Conservation (phyloP, 2,113 vertebrate genomes). For the Oceanites oceanicus region DNA sequence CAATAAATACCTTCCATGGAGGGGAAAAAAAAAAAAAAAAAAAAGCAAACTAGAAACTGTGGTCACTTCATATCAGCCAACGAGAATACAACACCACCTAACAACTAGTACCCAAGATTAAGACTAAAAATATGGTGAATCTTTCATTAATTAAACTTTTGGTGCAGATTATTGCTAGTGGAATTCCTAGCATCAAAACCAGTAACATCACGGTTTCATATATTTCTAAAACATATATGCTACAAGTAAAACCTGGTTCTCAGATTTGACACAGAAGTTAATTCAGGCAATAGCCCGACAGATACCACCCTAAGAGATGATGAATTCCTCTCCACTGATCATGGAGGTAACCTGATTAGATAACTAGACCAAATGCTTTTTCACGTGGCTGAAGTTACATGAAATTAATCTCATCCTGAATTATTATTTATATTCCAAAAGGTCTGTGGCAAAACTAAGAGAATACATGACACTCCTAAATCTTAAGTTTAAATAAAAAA, state of each 20-base stretch:
- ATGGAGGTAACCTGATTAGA: background rate
- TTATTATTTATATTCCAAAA: background rate
- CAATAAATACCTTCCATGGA: background rate
- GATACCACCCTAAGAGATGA: background rate
- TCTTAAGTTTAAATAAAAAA: background rate
- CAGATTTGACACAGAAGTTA: background rate
- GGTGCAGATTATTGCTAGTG: background rate
- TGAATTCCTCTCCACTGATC: background rate
- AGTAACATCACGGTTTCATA: background rate
- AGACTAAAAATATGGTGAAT: fast-evolving
- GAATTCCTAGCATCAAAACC: background rate
- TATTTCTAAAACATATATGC: background rate
- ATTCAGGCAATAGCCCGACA: background rate
- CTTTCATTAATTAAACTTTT: background rate
- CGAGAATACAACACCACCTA: background rate
- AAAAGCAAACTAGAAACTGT: background rate
- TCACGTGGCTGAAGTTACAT: background rate
- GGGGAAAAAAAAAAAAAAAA: background rate
- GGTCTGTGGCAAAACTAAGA: background rate
- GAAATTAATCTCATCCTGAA: background rate
- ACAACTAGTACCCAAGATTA: background rate
- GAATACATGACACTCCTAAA: background rate
- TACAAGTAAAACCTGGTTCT: background rate
- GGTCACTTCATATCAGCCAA: background rate
- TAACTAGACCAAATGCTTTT: background rate